Evolutionary conservation across 2,113 vertebrate species (phyloP), one percentile per base, ranked within the genome.

Genomic region (Girardinichthys multiradiatus): DNA sequence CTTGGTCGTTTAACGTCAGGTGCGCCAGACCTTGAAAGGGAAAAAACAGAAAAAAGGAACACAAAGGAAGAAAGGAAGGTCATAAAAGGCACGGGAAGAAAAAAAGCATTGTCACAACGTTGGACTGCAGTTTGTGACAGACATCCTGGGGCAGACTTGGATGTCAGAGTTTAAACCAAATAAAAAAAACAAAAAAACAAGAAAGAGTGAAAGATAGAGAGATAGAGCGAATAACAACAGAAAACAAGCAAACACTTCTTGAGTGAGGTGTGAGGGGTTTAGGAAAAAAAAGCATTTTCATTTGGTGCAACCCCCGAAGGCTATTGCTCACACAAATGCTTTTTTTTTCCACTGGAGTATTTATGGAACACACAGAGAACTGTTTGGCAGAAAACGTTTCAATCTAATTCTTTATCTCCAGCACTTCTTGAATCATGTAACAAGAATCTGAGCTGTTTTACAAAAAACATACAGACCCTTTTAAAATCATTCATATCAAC

Each of bases 71-170:
- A 93, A 95, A 93, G 93, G 91, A 92, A 94, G 92, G 94, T 95
- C 94, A 95, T 93, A 95, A 94, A 94, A 91, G 92, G 93, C 93
- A 94, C 89, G 92, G 94, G 93, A 93, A 90, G 88, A 94, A 94
- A 93, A 92, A 92, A 94, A 95, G 93, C 94, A 94, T 95, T 95
- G 94, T 95, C 94, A 95, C 94, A 95, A 95, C 91, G 94, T 95
- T 95, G 94, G 94, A 95, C 94, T 94, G 94, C 94, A 95, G 94
- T 95, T 95, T 95, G 94, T 95, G 94, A 95, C 94, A 95, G 94
- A 95, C 94, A 95, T 95, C 94, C 94, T 87, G 92, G 94, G 93
- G 93, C 93, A 93, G 92, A 94, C 81, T 82, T 54, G 94, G 94
- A 95, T 95, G 94, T 94, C 94, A 92, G 92, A 94, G 93, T 90